Percentiles rank a stretch among this genome's conserved stretches.
These are phyloP conservation scores for Wasmannia auropunctata DNA, from an alignment of 1,140 invertebrate species.

Conservation along the genomic window DNA sequence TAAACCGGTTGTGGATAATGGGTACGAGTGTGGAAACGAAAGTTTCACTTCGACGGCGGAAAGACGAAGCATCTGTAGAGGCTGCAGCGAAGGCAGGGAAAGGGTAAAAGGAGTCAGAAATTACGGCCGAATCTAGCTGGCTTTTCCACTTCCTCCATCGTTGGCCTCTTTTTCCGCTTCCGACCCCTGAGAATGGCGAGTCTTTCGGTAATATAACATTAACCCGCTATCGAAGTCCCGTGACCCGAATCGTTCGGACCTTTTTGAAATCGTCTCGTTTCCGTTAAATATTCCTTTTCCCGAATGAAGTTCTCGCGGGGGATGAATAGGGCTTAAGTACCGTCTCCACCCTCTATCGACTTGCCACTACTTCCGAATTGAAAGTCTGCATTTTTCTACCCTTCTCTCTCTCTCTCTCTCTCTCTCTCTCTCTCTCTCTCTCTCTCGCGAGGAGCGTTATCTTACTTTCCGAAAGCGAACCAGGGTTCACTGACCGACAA, in stretches of 20 bases:
- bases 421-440: neutral
- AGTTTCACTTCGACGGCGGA: slow-evolving; percentile 45
- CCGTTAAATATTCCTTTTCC: slow-evolving; percentile 62
- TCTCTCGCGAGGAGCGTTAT: slow-evolving; percentile 38
- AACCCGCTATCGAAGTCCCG: slow-evolving; percentile 65
- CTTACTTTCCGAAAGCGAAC: slow-evolving; percentile 43
- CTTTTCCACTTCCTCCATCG: neutral
- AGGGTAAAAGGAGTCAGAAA: slow-evolving; percentile 55
- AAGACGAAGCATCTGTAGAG: slow-evolving; percentile 27
- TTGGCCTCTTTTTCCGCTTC: slow-evolving; percentile 49
- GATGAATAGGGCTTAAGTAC: slow-evolving; percentile 55
- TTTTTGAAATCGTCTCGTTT: slow-evolving; percentile 69
- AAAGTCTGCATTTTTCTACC: slow-evolving; percentile 49
- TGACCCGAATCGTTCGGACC: slow-evolving; percentile 70
- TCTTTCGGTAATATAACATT: slow-evolving; percentile 70
- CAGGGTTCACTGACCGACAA: slow-evolving; percentile 27
- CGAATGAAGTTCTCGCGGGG: slow-evolving; percentile 31
- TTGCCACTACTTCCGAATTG: slow-evolving; percentile 11
- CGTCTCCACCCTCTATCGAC: neutral
- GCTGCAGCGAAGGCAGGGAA: slow-evolving; percentile 20
- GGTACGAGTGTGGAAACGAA: slow-evolving; percentile 36
- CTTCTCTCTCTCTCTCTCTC: neutral
- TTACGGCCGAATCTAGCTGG: slow-evolving; percentile 54
- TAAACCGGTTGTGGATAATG: slow-evolving; percentile 44
- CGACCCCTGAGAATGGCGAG: slow-evolving; percentile 62